These are phyloP conservation scores for Dromococcyx pavoninus DNA, from an alignment of 2,797 vertebrate species.

Conservation along the genomic window DNA sequence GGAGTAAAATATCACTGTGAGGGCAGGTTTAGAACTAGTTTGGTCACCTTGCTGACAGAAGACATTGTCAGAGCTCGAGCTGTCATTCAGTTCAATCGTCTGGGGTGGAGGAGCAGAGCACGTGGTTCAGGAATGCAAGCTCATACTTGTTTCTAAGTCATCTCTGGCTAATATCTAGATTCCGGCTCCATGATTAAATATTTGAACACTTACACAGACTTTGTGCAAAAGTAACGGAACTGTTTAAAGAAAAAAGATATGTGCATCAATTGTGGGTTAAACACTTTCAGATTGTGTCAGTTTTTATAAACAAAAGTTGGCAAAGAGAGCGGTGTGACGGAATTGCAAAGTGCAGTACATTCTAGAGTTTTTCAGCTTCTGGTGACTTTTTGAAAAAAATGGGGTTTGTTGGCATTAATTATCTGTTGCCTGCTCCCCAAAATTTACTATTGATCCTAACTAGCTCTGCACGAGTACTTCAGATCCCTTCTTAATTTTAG, in stretches of 20 bases:
- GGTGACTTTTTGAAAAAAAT: background rate
- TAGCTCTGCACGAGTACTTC: background rate
- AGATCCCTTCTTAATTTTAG: background rate
- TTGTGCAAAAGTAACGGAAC: background rate
- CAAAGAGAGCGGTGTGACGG: background rate
- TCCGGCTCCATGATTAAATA: background rate
- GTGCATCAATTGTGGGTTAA: background rate
- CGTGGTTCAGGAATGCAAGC: background rate
- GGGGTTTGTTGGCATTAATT: background rate
- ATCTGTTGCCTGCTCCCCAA: background rate
- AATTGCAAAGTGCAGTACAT: background rate
- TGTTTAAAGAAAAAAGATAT: background rate
- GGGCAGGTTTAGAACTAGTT: background rate
- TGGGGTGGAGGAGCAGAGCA: background rate
- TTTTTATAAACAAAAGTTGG: background rate
- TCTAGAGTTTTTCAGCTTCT: background rate
- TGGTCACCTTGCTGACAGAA: background rate
- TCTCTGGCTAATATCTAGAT: background rate
- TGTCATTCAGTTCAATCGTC: background rate
- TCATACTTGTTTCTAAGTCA: background rate
- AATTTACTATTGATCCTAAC: background rate
- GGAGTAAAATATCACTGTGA: background rate
- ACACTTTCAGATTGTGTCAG: background rate
- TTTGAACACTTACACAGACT: background rate
- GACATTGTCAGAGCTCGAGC: background rate